Percentiles rank a stretch among this genome's conserved stretches.
These are phyloP conservation scores for Caenorhabditis remanei DNA, from an alignment of 1,140 invertebrate genomes.

Conservation along the genomic window DNA sequence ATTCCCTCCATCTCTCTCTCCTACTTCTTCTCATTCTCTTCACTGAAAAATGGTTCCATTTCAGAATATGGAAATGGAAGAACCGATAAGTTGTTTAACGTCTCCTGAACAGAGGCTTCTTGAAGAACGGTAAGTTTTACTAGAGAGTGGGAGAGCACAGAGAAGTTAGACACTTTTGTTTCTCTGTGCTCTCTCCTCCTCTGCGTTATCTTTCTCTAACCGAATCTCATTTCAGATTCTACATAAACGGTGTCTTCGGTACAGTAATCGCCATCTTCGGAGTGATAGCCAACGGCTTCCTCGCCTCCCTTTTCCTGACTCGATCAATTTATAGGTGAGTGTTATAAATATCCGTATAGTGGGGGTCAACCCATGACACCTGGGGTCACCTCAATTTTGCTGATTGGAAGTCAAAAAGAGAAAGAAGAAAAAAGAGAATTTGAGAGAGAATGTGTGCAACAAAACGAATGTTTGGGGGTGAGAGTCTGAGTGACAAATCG, in stretches of 20 bases:
- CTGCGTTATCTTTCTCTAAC: background rate
- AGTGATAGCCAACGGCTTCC: slow-evolving; percentile 63
- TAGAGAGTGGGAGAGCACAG: background rate
- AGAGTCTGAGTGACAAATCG: slow-evolving; percentile 7
- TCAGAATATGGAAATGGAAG: slow-evolving; percentile 46
- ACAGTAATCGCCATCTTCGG: slow-evolving; percentile 64
- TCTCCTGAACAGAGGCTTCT: slow-evolving; percentile 26
- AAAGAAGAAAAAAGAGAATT: too few species aligned
- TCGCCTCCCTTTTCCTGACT: slow-evolving; percentile 65
- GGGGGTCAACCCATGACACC: background rate
- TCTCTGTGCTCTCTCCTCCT: background rate
- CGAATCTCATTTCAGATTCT: slow-evolving; percentile 4
- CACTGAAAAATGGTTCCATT: background rate
- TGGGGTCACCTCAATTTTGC: background rate
- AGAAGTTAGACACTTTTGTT: background rate
- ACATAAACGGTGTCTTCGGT: slow-evolving; percentile 63
- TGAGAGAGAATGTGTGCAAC: background rate
- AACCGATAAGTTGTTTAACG: slow-evolving; percentile 44
- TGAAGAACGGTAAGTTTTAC: background rate
- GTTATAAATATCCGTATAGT: background rate
- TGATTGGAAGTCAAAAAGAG: background rate
- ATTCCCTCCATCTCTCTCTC: slow-evolving; percentile 7
- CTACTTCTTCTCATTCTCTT: background rate
- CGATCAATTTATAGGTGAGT: slow-evolving; percentile 58
- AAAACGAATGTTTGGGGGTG: background rate